Percentiles rank a stretch among this genome's conserved stretches.
These are phyloP conservation scores for Piscicola geometra DNA, from an alignment of 2,888 invertebrate species.

Conservation along the genomic window DNA sequence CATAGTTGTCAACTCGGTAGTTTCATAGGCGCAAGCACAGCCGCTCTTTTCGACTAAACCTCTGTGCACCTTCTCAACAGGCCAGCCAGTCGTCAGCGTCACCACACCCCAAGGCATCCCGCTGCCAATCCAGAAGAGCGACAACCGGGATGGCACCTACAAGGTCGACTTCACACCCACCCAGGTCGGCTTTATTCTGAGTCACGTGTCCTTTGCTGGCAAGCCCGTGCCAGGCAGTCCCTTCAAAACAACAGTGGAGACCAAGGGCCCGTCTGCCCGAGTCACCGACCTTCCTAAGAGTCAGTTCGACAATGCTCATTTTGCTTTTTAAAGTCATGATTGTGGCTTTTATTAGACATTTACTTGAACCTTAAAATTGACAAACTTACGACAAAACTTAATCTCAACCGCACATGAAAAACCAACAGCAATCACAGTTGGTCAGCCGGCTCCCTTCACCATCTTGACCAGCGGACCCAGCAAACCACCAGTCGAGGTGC, in stretches of 20 bases:
- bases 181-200: slow-evolving; percentile 67
- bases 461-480: slow-evolving; percentile 53
- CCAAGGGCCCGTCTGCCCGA: slow-evolving; percentile 70
- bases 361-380: too few species aligned
- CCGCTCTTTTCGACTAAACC: too few species aligned
- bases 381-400: too few species aligned
- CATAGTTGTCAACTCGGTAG: too few species aligned
- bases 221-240: slow-evolving; percentile 37
- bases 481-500: slow-evolving; percentile 45
- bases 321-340: not conserved
- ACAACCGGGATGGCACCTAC: slow-evolving; percentile 72
- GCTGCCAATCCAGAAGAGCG: slow-evolving; percentile 72
- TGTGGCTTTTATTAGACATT: too few species aligned
- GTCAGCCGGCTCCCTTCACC: slow-evolving; percentile 54
- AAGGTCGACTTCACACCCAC: slow-evolving; percentile 71
- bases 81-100: slow-evolving; percentile 70
- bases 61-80: slow-evolving; percentile 64
- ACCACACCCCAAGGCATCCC: slow-evolving; percentile 69
- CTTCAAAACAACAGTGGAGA: slow-evolving; percentile 51
- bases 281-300: slow-evolving; percentile 81
- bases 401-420: too few species aligned
- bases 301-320: slow-evolving; percentile 61
- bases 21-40: too few species aligned
- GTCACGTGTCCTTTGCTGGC: slow-evolving; percentile 30
- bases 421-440: slow-evolving; percentile 49